Percentiles rank a stretch among this genome's conserved stretches.
Evolutionary conservation across 2,888 invertebrate genomes (phyloP).

Genomic region (Heliconius sara): DNA sequence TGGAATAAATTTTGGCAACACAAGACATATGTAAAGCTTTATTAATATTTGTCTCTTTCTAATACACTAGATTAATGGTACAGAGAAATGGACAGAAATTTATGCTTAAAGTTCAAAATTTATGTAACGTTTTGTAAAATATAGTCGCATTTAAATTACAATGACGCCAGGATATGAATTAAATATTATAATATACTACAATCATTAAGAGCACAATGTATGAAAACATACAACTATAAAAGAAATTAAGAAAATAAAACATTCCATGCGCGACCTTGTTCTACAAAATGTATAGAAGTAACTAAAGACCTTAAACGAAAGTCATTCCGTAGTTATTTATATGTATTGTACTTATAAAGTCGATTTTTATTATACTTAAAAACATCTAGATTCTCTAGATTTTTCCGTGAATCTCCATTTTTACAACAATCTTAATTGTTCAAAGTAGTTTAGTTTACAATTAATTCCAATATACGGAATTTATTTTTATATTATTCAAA

Average conservation of each 20-base stretch:
- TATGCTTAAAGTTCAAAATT: conserved; percentile 14
- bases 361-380: conserved; percentile 25
- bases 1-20: conserved; percentile 98
- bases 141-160: conserved; percentile 16
- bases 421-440: conserved; percentile 40
- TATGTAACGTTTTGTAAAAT: conserved; percentile 12
- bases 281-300: not conserved
- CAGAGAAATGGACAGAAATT: conserved; percentile 31
- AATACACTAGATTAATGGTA: conserved; percentile 30
- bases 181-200: not conserved
- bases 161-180: not conserved
- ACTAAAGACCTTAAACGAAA: conserved; percentile 28
- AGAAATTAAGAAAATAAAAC: not conserved
- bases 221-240: not conserved
- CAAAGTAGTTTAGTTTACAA: conserved; percentile 59
- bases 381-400: conserved; percentile 11
- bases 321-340: conserved; percentile 36
- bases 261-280: conserved; percentile 18
- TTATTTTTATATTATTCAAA: conserved; percentile 56
- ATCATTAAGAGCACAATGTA: conserved; percentile 14
- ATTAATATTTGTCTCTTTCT: conserved; percentile 36
- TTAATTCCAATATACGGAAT: conserved; percentile 63
- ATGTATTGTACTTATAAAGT: conserved; percentile 44
- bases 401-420: conserved; percentile 49
- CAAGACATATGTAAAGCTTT: conserved; percentile 93